Conservation (phyloP, 2,113 vertebrate species). For the Chionis minor region DNA sequence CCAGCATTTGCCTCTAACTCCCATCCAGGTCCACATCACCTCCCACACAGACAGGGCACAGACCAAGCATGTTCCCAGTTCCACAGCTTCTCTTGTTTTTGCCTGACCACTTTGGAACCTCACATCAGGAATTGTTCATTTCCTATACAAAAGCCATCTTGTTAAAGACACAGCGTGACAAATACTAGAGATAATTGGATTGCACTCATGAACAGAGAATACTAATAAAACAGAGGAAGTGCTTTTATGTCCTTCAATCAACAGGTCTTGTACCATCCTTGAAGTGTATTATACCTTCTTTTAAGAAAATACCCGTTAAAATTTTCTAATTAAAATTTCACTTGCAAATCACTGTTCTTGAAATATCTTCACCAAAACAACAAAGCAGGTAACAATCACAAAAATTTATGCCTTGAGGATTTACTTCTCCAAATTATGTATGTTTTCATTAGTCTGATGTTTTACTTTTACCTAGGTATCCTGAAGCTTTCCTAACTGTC, state of each 20-base stretch:
- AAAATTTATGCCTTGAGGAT: background rate
- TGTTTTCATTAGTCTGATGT: background rate
- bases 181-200: background rate
- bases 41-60: background rate
- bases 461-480: background rate
- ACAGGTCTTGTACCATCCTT: background rate
- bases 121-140: background rate
- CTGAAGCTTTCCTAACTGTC: background rate
- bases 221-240: background rate
- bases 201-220: background rate
- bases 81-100: background rate
- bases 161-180: background rate
- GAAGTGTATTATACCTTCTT: background rate
- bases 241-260: background rate
- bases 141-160: background rate
- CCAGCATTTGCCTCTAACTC: background rate
- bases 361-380: background rate
- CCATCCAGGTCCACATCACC: background rate
- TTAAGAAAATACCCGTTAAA: background rate
- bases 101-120: background rate
- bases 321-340: background rate
- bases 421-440: background rate
- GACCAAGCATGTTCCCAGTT: background rate
- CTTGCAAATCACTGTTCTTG: background rate
- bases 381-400: background rate